Evolutionary conservation across 2,113 vertebrate species (phyloP).

Genomic region (Osmerus eperlanus): DNA sequence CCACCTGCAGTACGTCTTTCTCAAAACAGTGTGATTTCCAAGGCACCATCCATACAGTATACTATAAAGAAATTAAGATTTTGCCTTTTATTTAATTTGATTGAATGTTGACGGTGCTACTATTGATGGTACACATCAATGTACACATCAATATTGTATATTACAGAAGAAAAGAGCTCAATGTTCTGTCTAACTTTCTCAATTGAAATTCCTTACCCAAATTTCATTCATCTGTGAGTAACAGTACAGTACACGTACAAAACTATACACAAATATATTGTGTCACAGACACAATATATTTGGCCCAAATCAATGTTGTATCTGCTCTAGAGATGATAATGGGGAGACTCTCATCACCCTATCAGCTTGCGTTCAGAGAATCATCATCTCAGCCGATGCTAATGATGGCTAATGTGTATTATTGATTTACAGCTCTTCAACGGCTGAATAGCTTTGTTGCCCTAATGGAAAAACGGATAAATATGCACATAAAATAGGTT

Average conservation of each 20-base stretch:
- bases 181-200: no score
- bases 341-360: constrained; percentile 19
- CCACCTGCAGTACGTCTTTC: no score
- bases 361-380: constrained; percentile 23
- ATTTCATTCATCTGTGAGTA: no score
- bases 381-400: constrained; percentile 33
- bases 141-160: no score
- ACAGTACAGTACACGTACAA: background rate
- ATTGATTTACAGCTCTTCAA: constrained; percentile 30
- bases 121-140: no score
- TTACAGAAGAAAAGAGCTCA: no score
- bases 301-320: constrained; percentile 5
- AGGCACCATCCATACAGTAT: no score
- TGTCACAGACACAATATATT: constrained; percentile 4
- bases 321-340: constrained; percentile 6
- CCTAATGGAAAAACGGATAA: constrained; percentile 41
- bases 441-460: constrained; percentile 39
- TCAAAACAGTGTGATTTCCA: no score
- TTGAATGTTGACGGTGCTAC: no score
- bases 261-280: background rate
- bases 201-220: no score
- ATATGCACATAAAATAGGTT: constrained; percentile 42
- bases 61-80: no score
- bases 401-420: constrained; percentile 36
- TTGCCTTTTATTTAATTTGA: no score